These are phyloP conservation scores for Dilophus febrilis DNA, from an alignment of 2,888 invertebrate genomes.

Conservation along the genomic window DNA sequence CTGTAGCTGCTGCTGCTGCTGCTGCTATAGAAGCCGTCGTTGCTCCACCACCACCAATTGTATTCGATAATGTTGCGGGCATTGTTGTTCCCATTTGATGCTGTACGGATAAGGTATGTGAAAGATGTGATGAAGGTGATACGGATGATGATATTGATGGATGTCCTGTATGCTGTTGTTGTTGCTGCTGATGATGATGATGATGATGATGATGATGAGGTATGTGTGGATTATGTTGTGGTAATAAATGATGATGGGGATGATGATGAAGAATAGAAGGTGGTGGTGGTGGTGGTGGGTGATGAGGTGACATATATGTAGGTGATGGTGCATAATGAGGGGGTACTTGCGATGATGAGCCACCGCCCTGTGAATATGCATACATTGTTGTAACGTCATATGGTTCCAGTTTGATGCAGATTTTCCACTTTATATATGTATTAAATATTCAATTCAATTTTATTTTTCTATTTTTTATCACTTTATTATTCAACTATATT, in stretches of 20 bases:
- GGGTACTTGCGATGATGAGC: conserved; percentile 11
- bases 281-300: conserved; percentile 3
- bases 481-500: too few species aligned
- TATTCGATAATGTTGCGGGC: conserved; percentile 1
- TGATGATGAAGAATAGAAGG: conserved; percentile 6
- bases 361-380: conserved; percentile 14
- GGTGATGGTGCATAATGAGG: conserved; percentile 13
- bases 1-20: conserved; percentile 7
- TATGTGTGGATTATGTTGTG: conserved; percentile 11
- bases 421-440: too few species aligned
- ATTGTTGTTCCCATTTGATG: background rate
- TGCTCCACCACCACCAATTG: conserved; percentile 9
- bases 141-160: conserved; percentile 4
- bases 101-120: background rate
- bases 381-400: conserved; percentile 15
- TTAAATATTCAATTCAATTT: too few species aligned
- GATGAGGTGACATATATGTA: conserved; percentile 9
- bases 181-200: conserved; percentile 5
- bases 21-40: conserved; percentile 8
- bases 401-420: conserved; percentile 13
- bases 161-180: conserved; percentile 7
- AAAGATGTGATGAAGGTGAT: background rate
- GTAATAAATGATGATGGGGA: conserved; percentile 9
- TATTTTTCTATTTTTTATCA: too few species aligned
- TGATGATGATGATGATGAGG: conserved; percentile 5